Percentiles rank a stretch among this genome's conserved stretches.
phyloP scores from a whole-genome alignment of 1,140 invertebrate genomes.

The Ganaspis sp. region DNA sequence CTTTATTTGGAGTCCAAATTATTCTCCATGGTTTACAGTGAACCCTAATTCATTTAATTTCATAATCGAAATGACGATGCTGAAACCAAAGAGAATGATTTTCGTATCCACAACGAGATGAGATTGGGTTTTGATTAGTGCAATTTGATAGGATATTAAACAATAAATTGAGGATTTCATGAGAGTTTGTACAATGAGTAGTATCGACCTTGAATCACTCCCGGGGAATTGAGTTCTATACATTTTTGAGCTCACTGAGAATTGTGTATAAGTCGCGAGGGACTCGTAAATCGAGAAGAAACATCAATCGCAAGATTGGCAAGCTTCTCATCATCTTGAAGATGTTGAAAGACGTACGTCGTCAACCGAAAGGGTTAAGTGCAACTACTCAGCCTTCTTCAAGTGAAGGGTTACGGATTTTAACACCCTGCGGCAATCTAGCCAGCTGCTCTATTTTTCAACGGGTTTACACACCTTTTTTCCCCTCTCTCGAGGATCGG shows the following conservation, averaged over 20 bases:
- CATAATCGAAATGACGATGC: background rate
- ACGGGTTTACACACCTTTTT: conserved; percentile 64
- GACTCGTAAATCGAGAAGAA: conserved; percentile 13
- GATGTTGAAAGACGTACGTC: background rate
- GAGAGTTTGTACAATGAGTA: background rate
- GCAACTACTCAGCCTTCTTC: conserved; percentile 36
- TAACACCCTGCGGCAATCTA: conserved; percentile 56
- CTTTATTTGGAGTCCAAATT: no score
- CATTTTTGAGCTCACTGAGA: background rate
- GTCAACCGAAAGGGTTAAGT: conserved; percentile 46
- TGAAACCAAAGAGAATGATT: background rate
- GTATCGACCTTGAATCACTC: background rate
- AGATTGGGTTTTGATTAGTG: conserved; percentile 1
- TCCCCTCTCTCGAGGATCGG: conserved; percentile 55
- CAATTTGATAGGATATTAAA: background rate
- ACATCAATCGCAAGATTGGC: background rate
- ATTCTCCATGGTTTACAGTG: no score
- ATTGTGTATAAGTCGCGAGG: background rate
- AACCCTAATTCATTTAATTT: no score
- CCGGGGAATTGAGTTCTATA: background rate
- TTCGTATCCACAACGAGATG: background rate
- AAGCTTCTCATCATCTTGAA: background rate
- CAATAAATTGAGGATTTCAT: background rate
- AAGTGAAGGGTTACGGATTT: conserved; percentile 40
- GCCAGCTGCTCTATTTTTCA: conserved; percentile 66